Evolutionary conservation across 1,140 invertebrate species (phyloP).

Genomic region (Philaenus spumarius): DNA sequence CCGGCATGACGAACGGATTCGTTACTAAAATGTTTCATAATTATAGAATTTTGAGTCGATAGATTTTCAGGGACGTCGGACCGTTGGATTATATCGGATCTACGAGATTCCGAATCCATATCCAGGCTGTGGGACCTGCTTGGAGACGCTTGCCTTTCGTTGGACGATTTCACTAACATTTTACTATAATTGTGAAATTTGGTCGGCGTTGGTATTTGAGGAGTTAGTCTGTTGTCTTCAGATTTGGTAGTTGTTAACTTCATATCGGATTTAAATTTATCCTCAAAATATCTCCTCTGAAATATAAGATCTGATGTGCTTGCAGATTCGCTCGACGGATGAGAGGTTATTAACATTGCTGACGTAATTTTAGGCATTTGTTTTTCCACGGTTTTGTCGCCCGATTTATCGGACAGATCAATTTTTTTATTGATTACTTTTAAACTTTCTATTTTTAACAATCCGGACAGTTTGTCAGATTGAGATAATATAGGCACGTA

Average conservation of each 20-base stretch:
- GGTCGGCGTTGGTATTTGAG: background rate
- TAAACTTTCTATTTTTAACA: constrained; percentile 19
- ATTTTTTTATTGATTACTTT: constrained; percentile 11
- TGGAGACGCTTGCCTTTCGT: background rate
- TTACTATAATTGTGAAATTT: constrained; percentile 6
- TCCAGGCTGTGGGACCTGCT: no score
- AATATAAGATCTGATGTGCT: no score
- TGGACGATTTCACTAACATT: background rate
- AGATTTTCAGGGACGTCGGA: no score
- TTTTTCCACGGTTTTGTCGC: background rate
- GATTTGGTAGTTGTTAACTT: background rate
- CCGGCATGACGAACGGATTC: background rate
- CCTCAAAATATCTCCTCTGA: background rate
- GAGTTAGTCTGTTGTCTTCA: no score
- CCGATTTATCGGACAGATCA: background rate
- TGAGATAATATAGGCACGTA: constrained; percentile 18
- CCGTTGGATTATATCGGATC: background rate
- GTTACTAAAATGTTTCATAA: background rate
- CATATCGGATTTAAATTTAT: background rate
- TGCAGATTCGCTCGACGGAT: no score
- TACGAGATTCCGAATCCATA: background rate
- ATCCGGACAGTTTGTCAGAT: constrained; percentile 8
- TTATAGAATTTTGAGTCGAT: no score
- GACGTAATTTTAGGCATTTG: background rate
- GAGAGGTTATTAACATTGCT: no score